These are phyloP conservation scores for Centropyge bicolor DNA, from an alignment of 2,797 vertebrate species.

Conservation along the genomic window DNA sequence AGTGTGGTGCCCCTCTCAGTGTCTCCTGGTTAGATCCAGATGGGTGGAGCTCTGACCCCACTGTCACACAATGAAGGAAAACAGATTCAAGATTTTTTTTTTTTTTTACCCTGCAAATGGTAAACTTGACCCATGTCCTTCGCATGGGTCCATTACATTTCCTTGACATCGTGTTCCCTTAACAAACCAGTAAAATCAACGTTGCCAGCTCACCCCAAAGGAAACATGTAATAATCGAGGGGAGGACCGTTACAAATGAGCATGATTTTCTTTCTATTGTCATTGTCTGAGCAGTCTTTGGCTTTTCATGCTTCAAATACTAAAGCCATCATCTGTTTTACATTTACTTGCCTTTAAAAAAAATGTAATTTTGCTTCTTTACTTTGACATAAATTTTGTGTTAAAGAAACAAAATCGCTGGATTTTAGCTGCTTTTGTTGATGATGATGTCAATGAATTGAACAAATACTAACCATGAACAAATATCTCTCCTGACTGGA, in stretches of 20 bases:
- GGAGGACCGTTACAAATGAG: constrained; percentile 62
- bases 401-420: background rate
- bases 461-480: background rate
- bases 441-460: background rate
- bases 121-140: constrained; percentile 76
- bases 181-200: constrained; percentile 73
- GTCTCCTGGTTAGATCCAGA: constrained; percentile 64
- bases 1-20: constrained; percentile 36
- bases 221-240: constrained; percentile 60
- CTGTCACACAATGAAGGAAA: constrained; percentile 53
- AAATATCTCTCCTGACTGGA: background rate
- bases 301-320: constrained; percentile 19
- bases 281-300: constrained; percentile 15
- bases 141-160: constrained; percentile 55
- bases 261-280: constrained; percentile 51
- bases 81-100: constrained; percentile 54
- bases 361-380: background rate
- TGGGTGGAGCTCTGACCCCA: constrained; percentile 77
- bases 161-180: constrained; percentile 70
- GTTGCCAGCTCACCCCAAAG: constrained; percentile 60
- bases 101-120: constrained; percentile 50
- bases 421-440: background rate
- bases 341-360: background rate
- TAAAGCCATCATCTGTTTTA: constrained; percentile 15
- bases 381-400: background rate